Base-by-base conservation (phyloP, 1,140 invertebrate species). In the Drosophila sturtevanti region DNA sequence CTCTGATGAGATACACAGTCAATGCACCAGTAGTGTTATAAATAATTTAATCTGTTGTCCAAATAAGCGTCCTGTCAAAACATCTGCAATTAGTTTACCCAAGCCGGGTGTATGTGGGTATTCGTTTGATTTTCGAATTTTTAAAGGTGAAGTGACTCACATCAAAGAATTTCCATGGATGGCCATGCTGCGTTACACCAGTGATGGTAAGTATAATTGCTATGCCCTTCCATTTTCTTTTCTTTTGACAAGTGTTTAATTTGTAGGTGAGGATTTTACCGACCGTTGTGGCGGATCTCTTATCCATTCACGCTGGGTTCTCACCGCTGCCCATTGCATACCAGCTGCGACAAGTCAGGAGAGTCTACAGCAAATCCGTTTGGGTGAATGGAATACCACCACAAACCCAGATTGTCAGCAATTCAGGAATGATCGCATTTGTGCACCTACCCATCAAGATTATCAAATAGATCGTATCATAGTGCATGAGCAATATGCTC, bases 241-340 rank as follows among this genome's bases (percentile, higher is more conserved):
- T 24, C 12, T 48, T 62, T 31, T 31, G 27, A 31, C 3, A 31
- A 31, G 27, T 6, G 1, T 5, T 21, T 0, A 22, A 44, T 67
- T 60, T 37, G 0, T 18, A 78, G 76, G 60, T 35, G 9, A 38
- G 11, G 37, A 63, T 10, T 72, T 58, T n/a, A 24, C 7, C 2
- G 63, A 60, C n/a, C 16, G 64, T 7, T 84, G 81, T 44, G 81
- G 76, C 0, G 76, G 81, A 0, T 65, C 80, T 4, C 69, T 84
- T 2, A 65, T 77, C 2, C 52, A 37, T 14, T 54, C 72, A 5
- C 70, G 62, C 11, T 85, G 80, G 72, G 59, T 85, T 0, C 24
- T 85, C 6, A 84, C 81, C 0, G 76, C 80, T 4, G 81, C 76
- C 1, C 81, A 84, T 10, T 84, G 81, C 56, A 60, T 79, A 24